Evolutionary conservation across 1,140 invertebrate genomes (phyloP), one percentile per base, ranked within the genome.

Genomic region (Carposina sasakii): DNA sequence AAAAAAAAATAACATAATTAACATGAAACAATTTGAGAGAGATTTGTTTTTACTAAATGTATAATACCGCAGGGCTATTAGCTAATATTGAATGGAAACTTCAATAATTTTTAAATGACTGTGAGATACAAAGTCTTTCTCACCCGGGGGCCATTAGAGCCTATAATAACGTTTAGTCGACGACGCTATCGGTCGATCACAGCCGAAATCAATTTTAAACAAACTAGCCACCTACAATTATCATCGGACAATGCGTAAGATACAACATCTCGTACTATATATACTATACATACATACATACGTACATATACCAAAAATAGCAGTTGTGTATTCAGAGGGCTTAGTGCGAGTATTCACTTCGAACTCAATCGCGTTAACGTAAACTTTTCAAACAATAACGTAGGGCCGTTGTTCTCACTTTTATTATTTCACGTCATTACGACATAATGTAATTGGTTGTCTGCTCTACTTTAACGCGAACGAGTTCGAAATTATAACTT

Each of bases 121-220:
- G 12, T 28, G 24, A 6, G 6, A 28, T 5, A 6, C 12, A 28
- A 6, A 12, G 24, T 28, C 6, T 28, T 6, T 28, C 2, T 8
- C 17, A 20, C 36, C 36, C 36, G n/a, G 36, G 36, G 22, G 43
- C 44, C 23, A 17, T 37, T 53, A 43, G 50, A 68, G 66, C 61
- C 68, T 70, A 63, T 81, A 77, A 81, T 79, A 76, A 76, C 56
- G 54, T 57, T 45, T 60, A 50, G 60, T 67, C 63, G 66, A 61
- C 53, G 55, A 63, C 58, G 60, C 46, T 76, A 77, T 75, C 71
- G 59, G 41, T 37, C 41, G 63, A 75, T 77, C 72, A 69, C 60
- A 55, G 59, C 71, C 76, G 64, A 74, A 82, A 76, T 79, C 76
- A 77, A 82, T 79, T 82, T 79, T 79, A 79, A 82, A 82, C 71